Evolutionary conservation across 2,797 vertebrate species (phyloP), one percentile per base, ranked within the genome.

Genomic region (Oryzias dopingdopingensis): DNA sequence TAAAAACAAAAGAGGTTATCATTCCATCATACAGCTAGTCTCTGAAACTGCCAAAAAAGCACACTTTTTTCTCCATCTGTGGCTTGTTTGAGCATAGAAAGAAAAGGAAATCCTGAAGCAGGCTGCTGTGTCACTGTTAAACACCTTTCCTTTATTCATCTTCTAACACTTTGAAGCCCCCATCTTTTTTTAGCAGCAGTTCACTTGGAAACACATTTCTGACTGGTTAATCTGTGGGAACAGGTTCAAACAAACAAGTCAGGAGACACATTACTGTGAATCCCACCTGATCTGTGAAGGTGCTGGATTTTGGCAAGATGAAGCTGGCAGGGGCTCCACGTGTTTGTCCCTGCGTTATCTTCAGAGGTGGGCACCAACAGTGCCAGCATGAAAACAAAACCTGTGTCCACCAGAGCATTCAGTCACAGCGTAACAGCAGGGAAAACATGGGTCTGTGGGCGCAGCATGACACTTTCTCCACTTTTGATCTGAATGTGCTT

Each of bases 351-450:
- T 41, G 62, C 32, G 5, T 59, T 53, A 62, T 57, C 64, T 59
- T 65, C 70, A 68, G 66, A 80, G 70, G 54, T 50, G 70, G 61
- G 47, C 10, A n/a, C 64, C 65, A 32, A 24, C 52, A 3, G 64
- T 1, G 56, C 58, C 80, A 60, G 70, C 77, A 59, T 67, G 75
- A 70, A 78, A 78, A 78, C 77, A 68, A 37, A 56, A 61, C 66
- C 54, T 32, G 48, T 10, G 52, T 45, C 60, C 3, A 6, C 29
- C 59, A 6, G 50, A 67, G 64, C 56, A 2, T 53, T 69, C 48
- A 64, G 70, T 59, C 59, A 14, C 58, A 49, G 46, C 60, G 15
- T 41, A 43, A 61, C 64, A 64, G 58, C 1, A 23, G 49, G 62
- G 41, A 16, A 48, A 59, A 48, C 5, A 14, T 20, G 29, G 40